Base-by-base conservation (phyloP, 2,888 invertebrate species). In the Ametastegia equiseti region DNA sequence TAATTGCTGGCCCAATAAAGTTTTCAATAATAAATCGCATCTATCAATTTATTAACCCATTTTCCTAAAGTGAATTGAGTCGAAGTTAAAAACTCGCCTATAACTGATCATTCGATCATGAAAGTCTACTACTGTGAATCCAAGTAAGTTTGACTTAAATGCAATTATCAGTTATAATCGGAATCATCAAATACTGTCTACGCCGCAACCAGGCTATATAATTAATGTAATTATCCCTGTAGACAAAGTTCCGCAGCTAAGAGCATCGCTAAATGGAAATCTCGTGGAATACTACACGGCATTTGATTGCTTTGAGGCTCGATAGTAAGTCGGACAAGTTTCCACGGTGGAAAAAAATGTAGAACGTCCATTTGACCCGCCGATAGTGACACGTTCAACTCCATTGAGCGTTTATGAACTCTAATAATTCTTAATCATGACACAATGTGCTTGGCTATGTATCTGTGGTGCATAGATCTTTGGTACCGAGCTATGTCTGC, bases 311-410 rank as follows among this genome's bases (percentile, higher is more conserved):
- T 36, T 54, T 19, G 50, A 27, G 11, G 50, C 33, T 27, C 9
- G 54, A 19, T 30, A n/a, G 19, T n/a, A n/a, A n/a, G 13, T 19
- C 19, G 33, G 9, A 36, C 19, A 50, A 50, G 75, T 54, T 75
- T 75, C 75, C 54, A 50, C 36, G 23, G 50, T 75, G 75, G 75
- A 75, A 75, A 75, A n/a, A 75, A 75, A 75, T 50, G 19, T 19
- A 75, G 50, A 54, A 36, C 54, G 75, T 5, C 33, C 33, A 5
- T 36, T 75, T 75, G 54, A 54, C 36, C 50, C 23, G 36, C 45
- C 13, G 36, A 27, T 45, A 71, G 47, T 47, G 47, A 47, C 47
- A 71, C 71, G 71, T n/a, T 67, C 30, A 36, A 54, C 13, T 30
- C 50, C 50, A 75, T 54, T 54, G 7, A 19, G 36, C 36, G 54